A percentile compares a stretch with the other conserved stretches of the same genome.
Conservation (phyloP, 2,888 invertebrate genomes). For the Lucinisca nassula region DNA sequence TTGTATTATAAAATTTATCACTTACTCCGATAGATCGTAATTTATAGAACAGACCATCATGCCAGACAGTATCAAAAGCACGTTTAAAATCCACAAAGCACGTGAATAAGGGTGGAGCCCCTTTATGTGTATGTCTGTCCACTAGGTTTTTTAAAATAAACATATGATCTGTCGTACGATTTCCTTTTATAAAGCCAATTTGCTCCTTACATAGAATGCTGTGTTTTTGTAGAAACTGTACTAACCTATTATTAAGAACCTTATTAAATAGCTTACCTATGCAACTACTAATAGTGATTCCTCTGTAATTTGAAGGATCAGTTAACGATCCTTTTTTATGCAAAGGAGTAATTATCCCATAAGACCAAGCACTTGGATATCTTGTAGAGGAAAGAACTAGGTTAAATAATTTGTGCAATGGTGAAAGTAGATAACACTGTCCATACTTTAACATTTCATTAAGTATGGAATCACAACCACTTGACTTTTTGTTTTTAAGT, state of each 20-base stretch:
- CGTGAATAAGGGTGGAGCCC: background rate
- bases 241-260: conserved; percentile 7
- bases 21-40: background rate
- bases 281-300: conserved; percentile 22
- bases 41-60: conserved; percentile 10
- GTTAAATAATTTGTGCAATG: background rate
- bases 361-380: background rate
- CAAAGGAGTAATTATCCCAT: background rate
- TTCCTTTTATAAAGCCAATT: background rate
- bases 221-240: background rate
- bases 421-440: background rate
- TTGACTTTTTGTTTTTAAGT: conserved; percentile 2
- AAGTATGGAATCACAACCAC: background rate
- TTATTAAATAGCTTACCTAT: conserved; percentile 17
- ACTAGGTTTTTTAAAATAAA: background rate
- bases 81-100: background rate
- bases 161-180: background rate
- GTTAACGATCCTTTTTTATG: background rate
- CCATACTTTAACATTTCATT: conserved; percentile 23
- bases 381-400: background rate
- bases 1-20: background rate
- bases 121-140: background rate
- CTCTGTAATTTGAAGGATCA: conserved; percentile 21
- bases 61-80: conserved; percentile 19
- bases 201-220: background rate